Percentiles rank a stretch among this genome's conserved stretches.
Conservation (phyloP, 2,797 vertebrate species). For the Lepilemur septentrionalis region DNA sequence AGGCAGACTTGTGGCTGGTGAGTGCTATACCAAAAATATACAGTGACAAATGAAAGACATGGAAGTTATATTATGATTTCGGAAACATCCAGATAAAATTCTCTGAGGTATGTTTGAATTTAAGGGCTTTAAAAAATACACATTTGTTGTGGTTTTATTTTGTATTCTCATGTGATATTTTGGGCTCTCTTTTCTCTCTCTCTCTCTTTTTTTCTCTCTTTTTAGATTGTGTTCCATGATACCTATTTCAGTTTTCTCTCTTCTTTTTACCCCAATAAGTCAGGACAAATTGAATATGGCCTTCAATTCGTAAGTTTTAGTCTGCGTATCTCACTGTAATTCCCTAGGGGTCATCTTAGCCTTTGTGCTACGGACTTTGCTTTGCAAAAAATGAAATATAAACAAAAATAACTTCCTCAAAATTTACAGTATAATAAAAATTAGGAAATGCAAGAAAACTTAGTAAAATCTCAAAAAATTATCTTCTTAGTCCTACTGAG, state of each 20-base stretch:
- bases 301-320: neutral
- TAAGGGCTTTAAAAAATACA: neutral
- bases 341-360: neutral
- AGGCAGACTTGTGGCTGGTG: neutral
- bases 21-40: neutral
- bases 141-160: neutral
- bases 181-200: neutral
- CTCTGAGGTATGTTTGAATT: neutral
- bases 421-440: neutral
- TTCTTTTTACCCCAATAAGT: neutral
- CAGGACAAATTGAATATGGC: neutral
- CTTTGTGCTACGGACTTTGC: neutral
- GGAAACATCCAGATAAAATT: neutral
- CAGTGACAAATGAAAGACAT: neutral
- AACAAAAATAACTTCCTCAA: neutral
- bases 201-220: neutral
- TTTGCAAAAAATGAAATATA: neutral
- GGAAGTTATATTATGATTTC: neutral
- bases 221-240: neutral
- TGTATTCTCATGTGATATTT: neutral
- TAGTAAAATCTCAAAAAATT: neutral
- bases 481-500: neutral
- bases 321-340: neutral
- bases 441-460: neutral
- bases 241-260: neutral